Evolutionary conservation across 1,140 invertebrate species (phyloP).

Genomic region (Melitaea cinxia): DNA sequence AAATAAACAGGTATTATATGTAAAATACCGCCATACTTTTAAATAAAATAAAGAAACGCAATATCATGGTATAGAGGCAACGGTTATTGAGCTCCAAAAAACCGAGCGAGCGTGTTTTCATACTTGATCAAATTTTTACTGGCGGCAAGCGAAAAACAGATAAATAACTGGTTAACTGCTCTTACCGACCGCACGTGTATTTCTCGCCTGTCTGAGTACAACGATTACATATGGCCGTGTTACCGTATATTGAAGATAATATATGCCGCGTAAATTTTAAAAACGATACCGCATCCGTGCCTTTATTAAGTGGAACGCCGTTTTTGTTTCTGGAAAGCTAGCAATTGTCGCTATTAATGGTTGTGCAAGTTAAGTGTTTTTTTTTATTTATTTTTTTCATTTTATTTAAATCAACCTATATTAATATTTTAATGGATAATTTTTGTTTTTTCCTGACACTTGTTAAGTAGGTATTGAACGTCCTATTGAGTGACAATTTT

Average conservation of each 20-base stretch:
- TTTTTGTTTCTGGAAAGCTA: neutral
- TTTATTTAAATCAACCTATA: neutral
- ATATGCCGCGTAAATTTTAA: slow-evolving; percentile 33
- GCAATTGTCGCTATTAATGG: neutral
- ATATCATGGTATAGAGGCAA: neutral
- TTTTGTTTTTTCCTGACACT: no score
- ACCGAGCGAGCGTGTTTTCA: slow-evolving; percentile 12
- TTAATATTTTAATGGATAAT: no score
- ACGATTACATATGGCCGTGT: slow-evolving; percentile 38
- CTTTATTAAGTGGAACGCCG: slow-evolving; percentile 18
- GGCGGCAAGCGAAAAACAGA: slow-evolving; percentile 24
- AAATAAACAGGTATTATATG: no score
- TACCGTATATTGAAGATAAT: slow-evolving; percentile 22
- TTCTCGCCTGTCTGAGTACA: slow-evolving; percentile 37
- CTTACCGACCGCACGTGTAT: slow-evolving; percentile 25
- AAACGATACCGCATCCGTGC: slow-evolving; percentile 25
- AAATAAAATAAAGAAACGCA: neutral
- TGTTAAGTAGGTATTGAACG: no score
- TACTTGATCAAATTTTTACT: slow-evolving; percentile 40
- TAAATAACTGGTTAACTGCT: slow-evolving; percentile 33
- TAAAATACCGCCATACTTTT: neutral
- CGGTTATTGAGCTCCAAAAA: slow-evolving; percentile 1
- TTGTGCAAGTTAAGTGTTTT: neutral
- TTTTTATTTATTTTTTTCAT: neutral
- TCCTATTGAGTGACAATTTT: no score